These are phyloP conservation scores for Anthopleura xanthogrammica DNA, from an alignment of 92 coral and sea anemone genomes.

Conservation along the genomic window DNA sequence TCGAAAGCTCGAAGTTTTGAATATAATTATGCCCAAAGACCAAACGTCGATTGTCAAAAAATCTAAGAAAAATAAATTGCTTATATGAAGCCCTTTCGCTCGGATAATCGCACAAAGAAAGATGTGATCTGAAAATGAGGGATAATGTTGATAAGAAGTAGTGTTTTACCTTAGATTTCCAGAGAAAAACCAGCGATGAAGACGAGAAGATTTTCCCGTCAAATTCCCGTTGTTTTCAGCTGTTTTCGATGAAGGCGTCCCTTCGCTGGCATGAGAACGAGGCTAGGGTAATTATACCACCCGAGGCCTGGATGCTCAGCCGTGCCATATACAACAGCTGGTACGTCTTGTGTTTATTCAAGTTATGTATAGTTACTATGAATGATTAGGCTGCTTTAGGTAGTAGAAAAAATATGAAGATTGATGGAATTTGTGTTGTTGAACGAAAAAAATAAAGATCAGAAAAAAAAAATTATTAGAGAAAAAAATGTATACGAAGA, in stretches of 20 bases:
- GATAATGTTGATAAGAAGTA: neutral
- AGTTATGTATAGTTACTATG: neutral
- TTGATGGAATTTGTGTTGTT: neutral
- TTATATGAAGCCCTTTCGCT: neutral
- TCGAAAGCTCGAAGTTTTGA: constrained; percentile 13
- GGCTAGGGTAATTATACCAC: constrained; percentile 32
- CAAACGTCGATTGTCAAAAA: constrained; percentile 18
- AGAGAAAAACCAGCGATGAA: constrained; percentile 2
- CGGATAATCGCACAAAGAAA: neutral
- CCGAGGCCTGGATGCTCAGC: constrained; percentile 37
- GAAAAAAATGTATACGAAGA: no score
- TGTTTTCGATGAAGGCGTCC: constrained; percentile 31
- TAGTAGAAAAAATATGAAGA: neutral
- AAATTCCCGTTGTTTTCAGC: constrained; percentile 29
- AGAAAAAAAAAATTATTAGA: no score
- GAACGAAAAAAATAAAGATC: neutral
- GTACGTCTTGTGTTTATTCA: neutral
- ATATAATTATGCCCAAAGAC: neutral
- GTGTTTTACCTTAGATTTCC: neutral
- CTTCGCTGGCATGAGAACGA: constrained; percentile 24
- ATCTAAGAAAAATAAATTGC: neutral
- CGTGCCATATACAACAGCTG: constrained; percentile 29
- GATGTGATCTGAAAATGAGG: neutral
- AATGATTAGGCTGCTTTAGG: no score
- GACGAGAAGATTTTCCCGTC: neutral